A percentile compares a stretch with the other conserved stretches of the same genome.
phyloP scores from a whole-genome alignment of 2,113 vertebrate species.

The Eulemur macaco region DNA sequence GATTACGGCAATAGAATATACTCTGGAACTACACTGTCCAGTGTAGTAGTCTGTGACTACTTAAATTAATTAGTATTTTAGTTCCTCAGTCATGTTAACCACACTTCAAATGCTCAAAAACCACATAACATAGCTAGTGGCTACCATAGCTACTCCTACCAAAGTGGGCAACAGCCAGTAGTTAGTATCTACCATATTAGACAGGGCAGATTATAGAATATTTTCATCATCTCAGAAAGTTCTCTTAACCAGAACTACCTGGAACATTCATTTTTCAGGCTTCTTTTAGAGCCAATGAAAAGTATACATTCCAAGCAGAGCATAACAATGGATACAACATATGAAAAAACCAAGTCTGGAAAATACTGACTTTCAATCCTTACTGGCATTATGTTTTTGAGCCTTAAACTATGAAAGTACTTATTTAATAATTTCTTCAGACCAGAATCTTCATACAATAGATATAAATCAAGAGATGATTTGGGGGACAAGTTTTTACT shows the following conservation, averaged over 20 bases:
- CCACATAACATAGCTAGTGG: not conserved
- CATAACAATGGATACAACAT: slow-evolving; percentile 56
- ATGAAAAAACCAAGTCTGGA: slow-evolving; percentile 11
- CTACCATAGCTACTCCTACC: not conserved
- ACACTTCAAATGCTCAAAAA: not conserved
- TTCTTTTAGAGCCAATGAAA: slow-evolving; percentile 66
- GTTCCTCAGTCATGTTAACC: not conserved
- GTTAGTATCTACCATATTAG: not conserved
- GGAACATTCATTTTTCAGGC: slow-evolving; percentile 43
- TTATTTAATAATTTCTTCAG: not conserved
- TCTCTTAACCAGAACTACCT: not conserved
- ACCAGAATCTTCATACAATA: not conserved
- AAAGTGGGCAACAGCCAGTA: not conserved
- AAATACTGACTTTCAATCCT: not conserved
- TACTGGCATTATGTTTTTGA: not conserved
- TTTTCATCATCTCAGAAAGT: not conserved
- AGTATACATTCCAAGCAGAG: slow-evolving; percentile 62
- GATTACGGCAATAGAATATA: slow-evolving; percentile 29
- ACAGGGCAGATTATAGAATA: not conserved
- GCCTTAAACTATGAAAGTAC: not conserved
- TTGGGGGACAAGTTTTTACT: not conserved
- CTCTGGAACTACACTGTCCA: not conserved
- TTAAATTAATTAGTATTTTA: not conserved
- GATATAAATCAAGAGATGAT: not conserved
- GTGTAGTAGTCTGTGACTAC: not conserved